Evolutionary conservation across 2,113 vertebrate genomes (phyloP).

Genomic region (Sialia sialis): DNA sequence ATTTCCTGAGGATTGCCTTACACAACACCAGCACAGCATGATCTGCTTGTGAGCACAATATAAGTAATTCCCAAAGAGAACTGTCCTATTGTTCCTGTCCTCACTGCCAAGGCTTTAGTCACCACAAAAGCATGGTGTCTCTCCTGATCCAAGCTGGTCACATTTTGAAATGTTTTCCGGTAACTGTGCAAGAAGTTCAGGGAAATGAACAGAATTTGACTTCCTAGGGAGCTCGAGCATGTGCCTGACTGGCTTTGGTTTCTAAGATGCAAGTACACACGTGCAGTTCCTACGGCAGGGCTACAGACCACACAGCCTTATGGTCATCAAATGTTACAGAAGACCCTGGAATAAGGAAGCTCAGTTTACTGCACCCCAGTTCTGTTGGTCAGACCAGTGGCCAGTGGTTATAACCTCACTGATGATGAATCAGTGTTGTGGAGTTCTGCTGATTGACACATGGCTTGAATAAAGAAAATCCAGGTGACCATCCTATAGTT

Average conservation of each 20-base stretch:
- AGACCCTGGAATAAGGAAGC: neutral
- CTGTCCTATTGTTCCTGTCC: neutral
- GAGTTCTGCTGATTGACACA: neutral
- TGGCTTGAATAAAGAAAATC: neutral
- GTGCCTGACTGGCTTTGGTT: neutral
- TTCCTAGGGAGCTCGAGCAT: neutral
- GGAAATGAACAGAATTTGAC: neutral
- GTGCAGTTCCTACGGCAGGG: neutral
- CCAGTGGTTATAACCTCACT: neutral
- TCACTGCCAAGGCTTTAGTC: neutral
- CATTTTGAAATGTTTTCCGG: conserved; percentile 45
- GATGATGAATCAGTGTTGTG: neutral
- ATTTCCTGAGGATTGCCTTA: neutral
- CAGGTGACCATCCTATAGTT: neutral
- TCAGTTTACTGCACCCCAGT: neutral
- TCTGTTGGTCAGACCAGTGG: neutral
- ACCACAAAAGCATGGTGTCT: conserved; percentile 20
- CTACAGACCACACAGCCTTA: neutral
- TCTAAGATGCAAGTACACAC: neutral
- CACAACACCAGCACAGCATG: neutral
- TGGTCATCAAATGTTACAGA: neutral
- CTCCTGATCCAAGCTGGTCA: neutral
- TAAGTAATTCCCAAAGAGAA: neutral
- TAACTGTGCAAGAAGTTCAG: conserved; percentile 6
- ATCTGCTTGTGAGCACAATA: neutral